Percentiles rank a stretch among this genome's conserved stretches.
phyloP scores from a whole-genome alignment of 2,113 vertebrate species.

The Serinus canaria region DNA sequence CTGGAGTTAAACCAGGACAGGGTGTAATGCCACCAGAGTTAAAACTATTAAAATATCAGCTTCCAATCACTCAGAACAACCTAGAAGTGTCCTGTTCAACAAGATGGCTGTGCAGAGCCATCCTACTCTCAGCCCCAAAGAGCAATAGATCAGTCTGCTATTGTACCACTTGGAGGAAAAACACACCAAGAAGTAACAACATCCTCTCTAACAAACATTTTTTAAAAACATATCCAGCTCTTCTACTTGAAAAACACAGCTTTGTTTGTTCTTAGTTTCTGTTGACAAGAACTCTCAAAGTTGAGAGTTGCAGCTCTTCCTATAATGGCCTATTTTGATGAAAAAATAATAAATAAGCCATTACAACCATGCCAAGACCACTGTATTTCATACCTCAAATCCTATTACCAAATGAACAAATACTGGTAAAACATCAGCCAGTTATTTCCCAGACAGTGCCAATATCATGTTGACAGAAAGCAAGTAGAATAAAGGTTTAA shows the following conservation, averaged over 20 bases:
- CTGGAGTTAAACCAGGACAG: not conserved
- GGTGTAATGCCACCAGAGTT: not conserved
- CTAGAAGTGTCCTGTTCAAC: not conserved
- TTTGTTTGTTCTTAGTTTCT: not conserved
- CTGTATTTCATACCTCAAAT: not conserved
- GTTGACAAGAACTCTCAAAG: not conserved
- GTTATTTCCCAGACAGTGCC: not conserved
- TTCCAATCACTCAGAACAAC: not conserved
- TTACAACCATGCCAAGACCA: not conserved
- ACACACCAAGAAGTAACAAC: not conserved
- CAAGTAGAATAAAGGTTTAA: not conserved
- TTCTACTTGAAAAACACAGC: not conserved
- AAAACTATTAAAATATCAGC: not conserved
- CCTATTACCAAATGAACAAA: not conserved
- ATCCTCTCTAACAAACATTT: not conserved
- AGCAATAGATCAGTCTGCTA: not conserved
- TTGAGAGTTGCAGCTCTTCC: not conserved
- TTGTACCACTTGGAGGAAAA: not conserved
- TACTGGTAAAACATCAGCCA: not conserved
- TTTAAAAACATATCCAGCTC: not conserved
- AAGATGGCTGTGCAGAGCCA: not conserved
- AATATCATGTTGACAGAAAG: not conserved
- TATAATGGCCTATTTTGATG: not conserved
- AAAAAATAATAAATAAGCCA: not conserved
- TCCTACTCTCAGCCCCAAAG: not conserved